Evolutionary conservation across 2,888 invertebrate genomes (phyloP).

Genomic region (Apamea epomidion): DNA sequence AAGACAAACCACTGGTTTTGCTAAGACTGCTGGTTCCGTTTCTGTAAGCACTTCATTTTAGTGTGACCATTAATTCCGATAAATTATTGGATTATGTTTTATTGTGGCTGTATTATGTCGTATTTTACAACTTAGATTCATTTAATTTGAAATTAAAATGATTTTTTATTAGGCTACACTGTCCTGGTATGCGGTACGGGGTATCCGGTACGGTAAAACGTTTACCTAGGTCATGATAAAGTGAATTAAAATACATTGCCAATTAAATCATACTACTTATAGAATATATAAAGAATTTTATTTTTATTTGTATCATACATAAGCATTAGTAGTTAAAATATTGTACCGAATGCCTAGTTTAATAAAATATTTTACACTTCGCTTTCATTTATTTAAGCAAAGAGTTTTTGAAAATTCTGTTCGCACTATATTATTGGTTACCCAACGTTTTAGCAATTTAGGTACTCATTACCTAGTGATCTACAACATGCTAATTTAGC

Average conservation of each 20-base stretch:
- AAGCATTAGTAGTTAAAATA: background rate
- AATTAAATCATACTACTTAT: background rate
- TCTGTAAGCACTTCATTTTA: slow-evolving; percentile 23
- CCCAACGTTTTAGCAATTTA: slow-evolving; percentile 3
- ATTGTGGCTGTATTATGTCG: background rate
- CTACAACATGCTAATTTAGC: slow-evolving; percentile 34
- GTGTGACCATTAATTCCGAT: background rate
- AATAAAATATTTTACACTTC: slow-evolving; percentile 5
- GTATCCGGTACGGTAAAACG: background rate
- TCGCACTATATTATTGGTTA: slow-evolving; percentile 14
- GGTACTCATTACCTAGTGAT: slow-evolving; percentile 30
- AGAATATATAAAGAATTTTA: background rate
- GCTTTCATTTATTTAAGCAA: slow-evolving; percentile 14
- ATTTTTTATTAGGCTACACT: background rate
- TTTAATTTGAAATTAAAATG: slow-evolving; percentile 13
- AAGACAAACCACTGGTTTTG: slow-evolving; percentile 19
- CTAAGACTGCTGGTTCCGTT: slow-evolving; percentile 15
- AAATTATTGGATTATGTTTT: background rate
- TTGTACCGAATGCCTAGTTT: background rate
- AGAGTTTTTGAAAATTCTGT: background rate
- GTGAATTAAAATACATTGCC: slow-evolving; percentile 4
- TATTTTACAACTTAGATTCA: background rate
- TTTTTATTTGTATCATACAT: slow-evolving; percentile 14
- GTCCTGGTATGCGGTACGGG: background rate
- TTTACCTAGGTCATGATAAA: background rate